Evolutionary conservation across 2,888 invertebrate genomes (phyloP).

Genomic region (Stramonita haemastoma): DNA sequence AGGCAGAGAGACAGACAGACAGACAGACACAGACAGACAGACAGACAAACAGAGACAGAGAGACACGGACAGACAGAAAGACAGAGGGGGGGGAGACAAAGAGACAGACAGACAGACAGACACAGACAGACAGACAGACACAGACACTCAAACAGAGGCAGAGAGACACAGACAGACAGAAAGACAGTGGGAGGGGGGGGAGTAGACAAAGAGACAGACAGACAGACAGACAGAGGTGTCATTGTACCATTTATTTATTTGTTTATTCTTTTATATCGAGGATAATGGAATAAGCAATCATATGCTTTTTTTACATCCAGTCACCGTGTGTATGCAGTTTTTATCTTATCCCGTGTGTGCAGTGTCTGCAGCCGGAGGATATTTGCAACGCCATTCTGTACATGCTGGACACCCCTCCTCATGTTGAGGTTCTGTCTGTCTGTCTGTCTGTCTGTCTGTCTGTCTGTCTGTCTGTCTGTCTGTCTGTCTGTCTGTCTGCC

Average conservation of each 20-base stretch:
- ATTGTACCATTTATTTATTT: too few species aligned
- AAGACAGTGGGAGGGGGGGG: neutral
- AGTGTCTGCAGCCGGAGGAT: slow-evolving; percentile 63
- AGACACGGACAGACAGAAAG: neutral
- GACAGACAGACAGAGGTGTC: too few species aligned
- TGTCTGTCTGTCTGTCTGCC: too few species aligned
- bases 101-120: neutral
- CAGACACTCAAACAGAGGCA: neutral
- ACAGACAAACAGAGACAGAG: neutral
- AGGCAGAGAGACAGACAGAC: neutral
- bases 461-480: too few species aligned
- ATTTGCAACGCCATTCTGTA: slow-evolving; percentile 62
- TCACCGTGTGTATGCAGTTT: too few species aligned
- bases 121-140: neutral
- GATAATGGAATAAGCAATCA: too few species aligned
- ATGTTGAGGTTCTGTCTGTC: slow-evolving; percentile 60
- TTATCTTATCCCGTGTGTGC: slow-evolving; percentile 6
- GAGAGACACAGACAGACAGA: neutral
- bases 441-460: too few species aligned
- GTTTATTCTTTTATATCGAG: too few species aligned
- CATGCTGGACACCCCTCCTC: slow-evolving; percentile 61
- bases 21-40: neutral
- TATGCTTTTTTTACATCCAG: too few species aligned
- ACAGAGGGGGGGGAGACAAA: too few species aligned
- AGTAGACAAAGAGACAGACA: too few species aligned